Evolutionary conservation across 2,113 vertebrate species (phyloP).

Genomic region (Ranitomeya imitator): DNA sequence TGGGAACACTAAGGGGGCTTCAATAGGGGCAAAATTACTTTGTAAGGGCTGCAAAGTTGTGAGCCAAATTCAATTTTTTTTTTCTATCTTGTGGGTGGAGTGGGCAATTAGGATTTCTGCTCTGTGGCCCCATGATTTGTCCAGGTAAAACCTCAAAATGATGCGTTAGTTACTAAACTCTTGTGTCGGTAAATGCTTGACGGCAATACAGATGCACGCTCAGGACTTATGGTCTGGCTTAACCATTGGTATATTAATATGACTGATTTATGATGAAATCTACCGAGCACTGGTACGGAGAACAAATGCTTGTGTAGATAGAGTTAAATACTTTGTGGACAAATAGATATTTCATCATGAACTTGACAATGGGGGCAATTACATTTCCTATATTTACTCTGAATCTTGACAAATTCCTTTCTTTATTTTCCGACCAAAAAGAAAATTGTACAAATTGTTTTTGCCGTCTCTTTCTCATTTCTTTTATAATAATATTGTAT

Average conservation of each 20-base stretch:
- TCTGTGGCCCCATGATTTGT: too few relatives aligned
- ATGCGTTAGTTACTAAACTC: too few relatives aligned
- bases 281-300: background rate
- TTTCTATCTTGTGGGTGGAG: too few relatives aligned
- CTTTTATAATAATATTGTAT: conserved; percentile 29
- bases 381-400: conserved; percentile 10
- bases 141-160: too few relatives aligned
- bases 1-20: too few relatives aligned
- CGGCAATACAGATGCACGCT: too few relatives aligned
- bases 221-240: background rate
- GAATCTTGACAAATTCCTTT: conserved; percentile 22
- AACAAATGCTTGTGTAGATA: background rate
- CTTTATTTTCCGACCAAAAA: background rate
- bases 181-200: too few relatives aligned
- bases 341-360: conserved; percentile 2
- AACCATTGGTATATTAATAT: background rate
- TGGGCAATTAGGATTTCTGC: too few relatives aligned
- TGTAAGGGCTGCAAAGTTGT: too few relatives aligned
- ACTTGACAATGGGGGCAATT: conserved; percentile 16
- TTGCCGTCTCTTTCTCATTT: conserved; percentile 24
- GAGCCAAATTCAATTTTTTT: too few relatives aligned
- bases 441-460: background rate
- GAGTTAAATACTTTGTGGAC: background rate
- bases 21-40: too few relatives aligned
- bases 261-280: background rate